These are phyloP conservation scores for Diplazon laetatorius DNA, from an alignment of 2,888 invertebrate species.

Conservation along the genomic window DNA sequence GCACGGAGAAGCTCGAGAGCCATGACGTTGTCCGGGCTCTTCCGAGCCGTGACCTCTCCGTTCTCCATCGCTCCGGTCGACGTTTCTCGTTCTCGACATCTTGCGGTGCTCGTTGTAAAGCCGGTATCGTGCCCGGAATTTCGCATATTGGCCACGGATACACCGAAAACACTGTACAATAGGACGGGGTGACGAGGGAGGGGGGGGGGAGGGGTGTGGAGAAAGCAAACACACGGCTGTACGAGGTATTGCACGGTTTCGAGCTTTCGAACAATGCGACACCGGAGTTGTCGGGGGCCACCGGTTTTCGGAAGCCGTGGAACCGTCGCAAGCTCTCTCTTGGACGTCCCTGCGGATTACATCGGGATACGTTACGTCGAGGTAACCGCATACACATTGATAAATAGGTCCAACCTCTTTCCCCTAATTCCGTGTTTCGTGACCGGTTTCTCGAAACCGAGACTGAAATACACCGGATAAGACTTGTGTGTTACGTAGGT, in stretches of 20 bases:
- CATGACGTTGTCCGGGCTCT: neutral
- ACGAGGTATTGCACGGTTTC: constrained; percentile 64
- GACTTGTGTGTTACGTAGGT: no score
- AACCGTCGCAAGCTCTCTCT: constrained; percentile 22
- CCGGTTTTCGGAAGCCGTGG: constrained; percentile 36
- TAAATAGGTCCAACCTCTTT: constrained; percentile 72
- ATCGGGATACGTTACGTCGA: constrained; percentile 66
- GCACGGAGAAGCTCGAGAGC: constrained; percentile 26
- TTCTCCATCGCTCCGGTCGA: constrained; percentile 46
- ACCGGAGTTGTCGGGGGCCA: constrained; percentile 40
- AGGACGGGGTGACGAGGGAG: no score
- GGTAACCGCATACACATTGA: constrained; percentile 67
- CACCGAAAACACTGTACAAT: constrained; percentile 67
- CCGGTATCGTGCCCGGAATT: constrained; percentile 50
- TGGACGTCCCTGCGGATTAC: constrained; percentile 67
- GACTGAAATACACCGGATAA: constrained; percentile 14
- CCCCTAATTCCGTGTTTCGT: constrained; percentile 67
- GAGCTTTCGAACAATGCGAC: constrained; percentile 70
- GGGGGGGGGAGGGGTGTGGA: no score
- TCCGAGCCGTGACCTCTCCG: constrained; percentile 28
- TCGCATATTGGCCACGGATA: constrained; percentile 68
- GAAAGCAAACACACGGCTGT: constrained; percentile 52
- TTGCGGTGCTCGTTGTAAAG: constrained; percentile 46
- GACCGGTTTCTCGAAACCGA: constrained; percentile 50
- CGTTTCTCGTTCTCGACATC: constrained; percentile 53